phyloP scores from a whole-genome alignment of 2,113 vertebrate species.

The Emydocephalus ijimae region DNA sequence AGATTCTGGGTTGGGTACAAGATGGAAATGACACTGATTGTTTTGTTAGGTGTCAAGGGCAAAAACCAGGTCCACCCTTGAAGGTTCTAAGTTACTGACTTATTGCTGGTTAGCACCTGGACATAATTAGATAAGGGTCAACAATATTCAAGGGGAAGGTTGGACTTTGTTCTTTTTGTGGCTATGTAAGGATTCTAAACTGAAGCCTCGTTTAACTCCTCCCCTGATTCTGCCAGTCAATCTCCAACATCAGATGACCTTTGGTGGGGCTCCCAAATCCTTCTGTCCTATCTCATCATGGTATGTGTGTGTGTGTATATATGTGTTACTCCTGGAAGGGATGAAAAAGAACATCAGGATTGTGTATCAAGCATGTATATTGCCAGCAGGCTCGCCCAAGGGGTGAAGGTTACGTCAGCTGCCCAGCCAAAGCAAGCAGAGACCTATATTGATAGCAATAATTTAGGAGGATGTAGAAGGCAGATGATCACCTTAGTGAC shows the following conservation, averaged over 20 bases:
- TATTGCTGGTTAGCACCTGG: background rate
- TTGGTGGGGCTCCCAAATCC: background rate
- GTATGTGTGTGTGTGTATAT: too few species aligned
- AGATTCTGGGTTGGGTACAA: background rate
- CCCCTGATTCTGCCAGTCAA: background rate
- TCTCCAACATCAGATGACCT: background rate
- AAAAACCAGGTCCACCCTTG: background rate
- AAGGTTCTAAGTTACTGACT: background rate
- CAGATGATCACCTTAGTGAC: background rate
- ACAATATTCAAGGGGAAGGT: background rate
- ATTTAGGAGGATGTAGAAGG: background rate
- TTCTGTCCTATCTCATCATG: background rate
- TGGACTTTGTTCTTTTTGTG: background rate
- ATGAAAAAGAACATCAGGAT: background rate
- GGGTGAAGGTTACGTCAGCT: background rate
- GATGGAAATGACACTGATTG: background rate
- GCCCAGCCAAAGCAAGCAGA: background rate
- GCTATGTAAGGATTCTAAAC: background rate
- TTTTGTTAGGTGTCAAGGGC: background rate
- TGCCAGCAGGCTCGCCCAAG: background rate
- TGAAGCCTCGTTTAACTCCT: background rate
- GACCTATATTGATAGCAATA: background rate
- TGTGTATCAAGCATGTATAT: background rate
- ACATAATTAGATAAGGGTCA: background rate
- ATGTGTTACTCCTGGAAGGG: background rate